Base-by-base conservation (phyloP, 2,888 invertebrate genomes). In the Caenorhabditis afra region DNA sequence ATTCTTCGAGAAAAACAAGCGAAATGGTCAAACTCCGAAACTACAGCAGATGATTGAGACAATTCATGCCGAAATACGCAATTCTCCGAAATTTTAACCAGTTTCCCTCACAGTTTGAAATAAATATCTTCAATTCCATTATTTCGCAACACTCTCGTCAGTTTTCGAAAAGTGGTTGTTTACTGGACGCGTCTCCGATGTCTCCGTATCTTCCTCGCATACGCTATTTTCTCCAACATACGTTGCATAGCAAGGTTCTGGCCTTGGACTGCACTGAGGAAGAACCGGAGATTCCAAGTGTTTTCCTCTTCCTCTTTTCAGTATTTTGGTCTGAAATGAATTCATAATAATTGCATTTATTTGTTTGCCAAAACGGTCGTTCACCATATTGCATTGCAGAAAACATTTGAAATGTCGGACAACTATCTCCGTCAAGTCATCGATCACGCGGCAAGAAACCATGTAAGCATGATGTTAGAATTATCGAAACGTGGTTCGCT, bases 1-100 rank as follows among this genome's bases (percentile, higher is more conserved):
- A 16, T 61, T 80, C 39, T 75, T 80, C 49, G 62, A 71, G 20
- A 75, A 76, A 20, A 80, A 75, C 29, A 53, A 66, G 11, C 20
- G 73, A 1, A 73, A 79, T 49, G 79, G 79, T 1, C 79, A 79
- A 41, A 73, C 67, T 14, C 73, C 79, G 1, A 79, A 68, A 50
- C 55, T 79, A 3, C 79, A 79, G 14, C 79, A 79, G 20, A 79
- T 79, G 73, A 79, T 79, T 14, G 67, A 73, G 50, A 79, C 73
- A 1, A 67, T 79, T 41, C 79, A 79, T 35, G 68, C 77, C 11
- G 77, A 77, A 53, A 77, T 77, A 44, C 61, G 76, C 14, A 68
- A 58, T 37, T 76, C 76, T 8, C 68, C 76, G 14, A 76, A 68
- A 20, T 55, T 64, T 20, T 68, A 47, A 76, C 8, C 8, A 35